Conservation (phyloP, 35 echinoderm and acorn worm genomes). For the Lytechinus variegatus region DNA sequence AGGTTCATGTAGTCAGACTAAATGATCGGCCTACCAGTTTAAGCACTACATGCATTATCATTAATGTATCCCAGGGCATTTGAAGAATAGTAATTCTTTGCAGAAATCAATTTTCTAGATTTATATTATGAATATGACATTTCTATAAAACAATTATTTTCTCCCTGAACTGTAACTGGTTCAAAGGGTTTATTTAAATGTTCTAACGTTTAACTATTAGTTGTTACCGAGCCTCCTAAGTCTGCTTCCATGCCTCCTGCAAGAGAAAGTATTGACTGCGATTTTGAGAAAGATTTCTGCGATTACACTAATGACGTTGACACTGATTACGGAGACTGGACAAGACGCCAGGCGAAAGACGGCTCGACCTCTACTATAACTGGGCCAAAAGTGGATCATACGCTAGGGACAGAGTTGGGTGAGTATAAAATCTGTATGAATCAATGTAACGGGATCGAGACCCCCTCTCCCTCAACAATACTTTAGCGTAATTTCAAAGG, state of each 20-base stretch:
- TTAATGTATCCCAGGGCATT: no score
- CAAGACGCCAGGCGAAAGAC: slow-evolving; percentile 34
- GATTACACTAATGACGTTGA: slow-evolving; percentile 68
- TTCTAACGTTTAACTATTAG: background rate
- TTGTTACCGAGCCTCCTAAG: background rate
- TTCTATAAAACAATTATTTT: background rate
- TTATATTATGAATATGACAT: background rate
- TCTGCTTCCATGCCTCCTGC: slow-evolving; percentile 34
- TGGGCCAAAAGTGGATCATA: slow-evolving; percentile 80
- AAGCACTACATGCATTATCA: no score
- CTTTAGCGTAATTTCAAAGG: no score
- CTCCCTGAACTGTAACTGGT: background rate
- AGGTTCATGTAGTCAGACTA: no score
- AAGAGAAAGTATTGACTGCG: slow-evolving; percentile 57
- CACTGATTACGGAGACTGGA: slow-evolving; percentile 68
- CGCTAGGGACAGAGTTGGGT: slow-evolving; percentile 70
- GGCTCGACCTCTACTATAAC: slow-evolving; percentile 43
- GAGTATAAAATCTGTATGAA: background rate
- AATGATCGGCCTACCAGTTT: no score
- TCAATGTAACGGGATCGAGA: no score
- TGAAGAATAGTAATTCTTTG: no score
- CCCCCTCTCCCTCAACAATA: no score
- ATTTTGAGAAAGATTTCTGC: slow-evolving; percentile 88
- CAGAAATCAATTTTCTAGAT: no score
- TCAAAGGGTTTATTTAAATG: no score